Evolutionary conservation across 2,797 vertebrate species (phyloP), one percentile per base, ranked within the genome.

Genomic region (Macrochelys suwanniensis): DNA sequence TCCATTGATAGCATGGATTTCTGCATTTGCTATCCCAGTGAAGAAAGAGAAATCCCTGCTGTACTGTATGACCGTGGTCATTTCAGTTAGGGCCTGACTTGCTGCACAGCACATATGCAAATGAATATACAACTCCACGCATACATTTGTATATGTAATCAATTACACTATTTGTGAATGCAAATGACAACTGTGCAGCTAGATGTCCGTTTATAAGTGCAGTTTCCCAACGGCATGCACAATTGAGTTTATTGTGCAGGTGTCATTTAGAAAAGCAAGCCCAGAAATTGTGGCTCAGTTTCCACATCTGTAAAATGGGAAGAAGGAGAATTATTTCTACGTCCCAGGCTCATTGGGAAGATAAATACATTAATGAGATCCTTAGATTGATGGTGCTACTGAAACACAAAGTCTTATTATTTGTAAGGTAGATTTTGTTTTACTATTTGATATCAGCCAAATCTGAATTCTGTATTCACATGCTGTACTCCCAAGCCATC

Each of bases 171-270:
- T 77, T 49, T 77, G 74, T 28, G 74, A 26, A 31, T 28, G 45
- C 28, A 77, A 77, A 6, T 65, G n/a, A 57, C 1, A 2, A 11
- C 0, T 19, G 2, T 1, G 2, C 12, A 16, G 53, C 42, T 19
- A 0, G 13, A 57, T 1, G 50, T 50, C 0, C 0, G 0, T 6
- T 76, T 7, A 23, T 1, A 0, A 1, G 0, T 21, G n/a, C 33
- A 0, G 1, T 0, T n/a, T 45, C 57, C 25, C 59, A 5, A 0
- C 56, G 17, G 49, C 53, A 0, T 0, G 0, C 45, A 31, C 74
- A 49, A 77, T 15, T 77, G 47, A 77, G 23, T 16, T 28, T 15
- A 49, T 47, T 5, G 17, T 79, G 54, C 53, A 0, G 0, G 65
- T 6, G 8, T 42, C n/a, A 11, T 42, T 28, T 76, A 5, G 57